Conservation (phyloP, 92 coral and sea anemone genomes). For the Pocillopora meandrina region DNA sequence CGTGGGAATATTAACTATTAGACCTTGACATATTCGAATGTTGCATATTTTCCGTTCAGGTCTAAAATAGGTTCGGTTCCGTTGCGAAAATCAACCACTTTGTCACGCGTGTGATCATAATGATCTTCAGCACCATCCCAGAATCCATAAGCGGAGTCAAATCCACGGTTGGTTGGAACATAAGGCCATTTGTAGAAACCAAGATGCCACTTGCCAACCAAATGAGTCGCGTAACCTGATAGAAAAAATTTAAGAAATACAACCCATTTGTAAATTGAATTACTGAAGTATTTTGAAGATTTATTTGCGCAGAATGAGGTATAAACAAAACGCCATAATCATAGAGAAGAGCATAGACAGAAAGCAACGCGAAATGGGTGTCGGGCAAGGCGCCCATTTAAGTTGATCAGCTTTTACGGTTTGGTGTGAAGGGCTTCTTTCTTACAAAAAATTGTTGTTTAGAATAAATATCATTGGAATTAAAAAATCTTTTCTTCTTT, state of each 20-base stretch:
- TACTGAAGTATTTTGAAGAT: too few relatives aligned
- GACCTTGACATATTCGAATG: slow-evolving; percentile 53
- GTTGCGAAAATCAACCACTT: slow-evolving; percentile 64
- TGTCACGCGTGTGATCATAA: slow-evolving; percentile 52
- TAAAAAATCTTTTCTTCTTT: too few relatives aligned
- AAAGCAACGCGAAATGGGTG: too few relatives aligned
- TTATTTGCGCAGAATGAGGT: neutral
- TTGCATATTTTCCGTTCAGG: slow-evolving; percentile 63
- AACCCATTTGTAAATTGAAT: too few relatives aligned
- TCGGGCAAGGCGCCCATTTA: too few relatives aligned
- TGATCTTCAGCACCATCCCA: slow-evolving; percentile 80
- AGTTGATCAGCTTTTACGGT: too few relatives aligned
- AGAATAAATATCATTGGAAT: too few relatives aligned
- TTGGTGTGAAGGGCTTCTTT: too few relatives aligned
- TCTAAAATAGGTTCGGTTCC: slow-evolving; percentile 40
- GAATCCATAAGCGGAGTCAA: slow-evolving; percentile 79
- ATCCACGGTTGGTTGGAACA: slow-evolving; percentile 81
- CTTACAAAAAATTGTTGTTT: too few relatives aligned
- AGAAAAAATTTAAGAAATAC: neutral
- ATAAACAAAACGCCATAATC: too few relatives aligned
- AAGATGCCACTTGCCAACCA: slow-evolving; percentile 95
- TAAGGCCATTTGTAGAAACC: slow-evolving; percentile 76
- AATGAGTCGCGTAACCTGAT: slow-evolving; percentile 74
- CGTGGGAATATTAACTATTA: neutral
- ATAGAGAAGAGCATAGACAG: too few relatives aligned